A percentile compares a stretch with the other conserved stretches of the same genome.
Conservation (phyloP, 1,140 invertebrate genomes). For the Ceratina calcarata region DNA sequence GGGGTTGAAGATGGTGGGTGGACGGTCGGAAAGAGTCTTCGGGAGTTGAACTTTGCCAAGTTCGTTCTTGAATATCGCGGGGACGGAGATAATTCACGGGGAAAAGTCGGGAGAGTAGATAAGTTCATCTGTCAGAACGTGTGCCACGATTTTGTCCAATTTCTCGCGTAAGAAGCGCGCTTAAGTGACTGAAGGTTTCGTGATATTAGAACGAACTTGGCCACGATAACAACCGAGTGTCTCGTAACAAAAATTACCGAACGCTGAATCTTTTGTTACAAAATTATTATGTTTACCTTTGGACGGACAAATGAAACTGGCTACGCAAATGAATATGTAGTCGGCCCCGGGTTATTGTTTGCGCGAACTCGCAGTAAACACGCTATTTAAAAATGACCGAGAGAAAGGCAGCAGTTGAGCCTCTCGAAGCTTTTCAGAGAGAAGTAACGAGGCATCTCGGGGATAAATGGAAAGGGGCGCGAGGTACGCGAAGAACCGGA, state of each 20-base stretch:
- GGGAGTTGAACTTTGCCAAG: slow-evolving; percentile 28
- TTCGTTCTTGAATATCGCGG: slow-evolving; percentile 38
- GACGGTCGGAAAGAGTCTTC: slow-evolving; percentile 13
- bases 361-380: too few relatives aligned
- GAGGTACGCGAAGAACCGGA: not conserved
- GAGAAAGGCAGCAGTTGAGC: not conserved
- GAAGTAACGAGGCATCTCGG: not conserved
- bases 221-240: too few relatives aligned
- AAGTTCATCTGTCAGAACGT: slow-evolving; percentile 28
- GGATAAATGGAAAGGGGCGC: not conserved
- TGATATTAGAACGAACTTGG: too few relatives aligned
- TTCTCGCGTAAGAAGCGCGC: slow-evolving; percentile 3
- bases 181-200: not conserved
- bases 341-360: too few relatives aligned
- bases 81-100: slow-evolving; percentile 39
- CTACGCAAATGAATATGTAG: too few relatives aligned
- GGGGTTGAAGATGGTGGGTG: not conserved
- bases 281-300: too few relatives aligned
- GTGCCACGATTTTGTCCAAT: slow-evolving; percentile 8
- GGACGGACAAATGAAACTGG: too few relatives aligned
- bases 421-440: not conserved
- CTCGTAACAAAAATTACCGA: too few relatives aligned
- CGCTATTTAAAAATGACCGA: not conserved
- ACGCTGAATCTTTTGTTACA: too few relatives aligned
- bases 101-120: slow-evolving; percentile 30